Base-by-base conservation (phyloP, 2,797 vertebrate species). In the Craterocephalus amniculus region DNA sequence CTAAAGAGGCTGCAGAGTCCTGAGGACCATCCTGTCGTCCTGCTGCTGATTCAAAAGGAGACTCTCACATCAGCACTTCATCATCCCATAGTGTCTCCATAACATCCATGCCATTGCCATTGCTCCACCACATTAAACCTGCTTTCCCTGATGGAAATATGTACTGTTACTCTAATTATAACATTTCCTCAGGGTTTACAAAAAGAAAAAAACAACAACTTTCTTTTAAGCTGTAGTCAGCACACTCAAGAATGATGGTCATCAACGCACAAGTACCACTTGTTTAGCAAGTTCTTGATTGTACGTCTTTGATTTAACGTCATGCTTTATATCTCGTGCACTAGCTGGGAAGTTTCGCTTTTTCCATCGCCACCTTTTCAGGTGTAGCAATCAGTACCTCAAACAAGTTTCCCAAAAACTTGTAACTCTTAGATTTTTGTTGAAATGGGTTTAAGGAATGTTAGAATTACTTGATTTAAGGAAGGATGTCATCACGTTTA, bases 191-290 rank as follows among this genome's bases (percentile, higher is more conserved):
- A 87, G 87, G 84, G 61, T 60, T 4, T 63, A 2, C 18, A 63
- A 54, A n/a, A 52, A 55, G 10, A 38, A 22, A 24, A 49, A 13
- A 1, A 26, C 70, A 38, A 58, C 56, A 69, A 52, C 20, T 74
- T 59, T 70, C 70, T 74, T 74, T 79, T 75, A 34, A 89, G 83
- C 64, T 78, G n/a, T 81, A 68, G 63, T 83, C 70, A 82, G 86
- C 70, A 81, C 80, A 70, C 5, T 56, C 29, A 67, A 81, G 72
- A 86, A 86, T 58, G 22, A 36, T 76, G 45, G 76, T 88, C 85
- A 87, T 79, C 51, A 72, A 86, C 78, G 89, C 92, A 94, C 92
- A 93, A 85, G 55, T 83, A 54, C 31, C 4, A 49, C 79, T 78
- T 79, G 64, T 78, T 81, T 43, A 56, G 55, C 67, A 88, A 81